Evolutionary conservation across 2,113 vertebrate species (phyloP).

Genomic region (Epinephelus fuscoguttatus): DNA sequence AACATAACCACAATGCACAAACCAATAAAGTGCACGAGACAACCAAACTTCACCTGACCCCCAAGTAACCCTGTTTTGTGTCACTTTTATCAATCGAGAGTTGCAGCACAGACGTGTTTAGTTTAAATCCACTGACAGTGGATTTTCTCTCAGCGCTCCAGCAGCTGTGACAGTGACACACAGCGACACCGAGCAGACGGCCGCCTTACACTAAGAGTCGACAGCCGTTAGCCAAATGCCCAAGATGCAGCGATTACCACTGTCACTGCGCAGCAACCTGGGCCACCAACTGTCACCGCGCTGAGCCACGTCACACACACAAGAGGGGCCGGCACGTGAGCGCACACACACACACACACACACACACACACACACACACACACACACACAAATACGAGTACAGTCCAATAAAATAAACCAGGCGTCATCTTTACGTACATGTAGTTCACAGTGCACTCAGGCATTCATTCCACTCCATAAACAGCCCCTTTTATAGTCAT

Average conservation of each 20-base stretch:
- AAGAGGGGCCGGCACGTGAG: background rate
- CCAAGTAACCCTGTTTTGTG: background rate
- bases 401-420: background rate
- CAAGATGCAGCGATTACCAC: slow-evolving; percentile 49
- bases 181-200: slow-evolving; percentile 59
- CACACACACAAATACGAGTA: background rate
- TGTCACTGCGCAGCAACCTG: slow-evolving; percentile 55
- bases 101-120: background rate
- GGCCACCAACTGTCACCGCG: slow-evolving; percentile 56
- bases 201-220: slow-evolving; percentile 23
- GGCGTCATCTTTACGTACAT: background rate
- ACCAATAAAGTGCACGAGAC: background rate
- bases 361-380: background rate
- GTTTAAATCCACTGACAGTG: slow-evolving; percentile 39
- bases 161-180: slow-evolving; percentile 72
- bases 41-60: background rate
- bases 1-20: background rate
- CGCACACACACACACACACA: slow-evolving; percentile 3
- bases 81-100: slow-evolving; percentile 1
- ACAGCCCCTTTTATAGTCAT: background rate
- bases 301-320: slow-evolving; percentile 17
- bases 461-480: slow-evolving; percentile 13
- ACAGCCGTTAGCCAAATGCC: slow-evolving; percentile 50
- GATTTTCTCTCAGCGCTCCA: slow-evolving; percentile 27
- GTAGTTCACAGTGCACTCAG: background rate